Conservation (phyloP, 1,140 invertebrate genomes). For the Agrilus planipennis region DNA sequence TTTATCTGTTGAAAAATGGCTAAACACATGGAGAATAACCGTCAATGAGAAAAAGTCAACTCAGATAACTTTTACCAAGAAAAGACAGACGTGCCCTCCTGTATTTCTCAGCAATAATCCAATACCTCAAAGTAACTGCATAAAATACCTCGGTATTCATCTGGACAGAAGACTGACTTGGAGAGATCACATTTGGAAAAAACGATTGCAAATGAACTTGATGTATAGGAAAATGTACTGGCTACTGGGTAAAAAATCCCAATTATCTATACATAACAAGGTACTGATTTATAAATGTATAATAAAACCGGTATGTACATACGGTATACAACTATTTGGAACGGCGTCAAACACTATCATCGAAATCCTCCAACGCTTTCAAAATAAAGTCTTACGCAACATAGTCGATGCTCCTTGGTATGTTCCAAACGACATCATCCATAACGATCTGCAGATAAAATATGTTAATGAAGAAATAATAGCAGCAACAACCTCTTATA, state of each 20-base stretch:
- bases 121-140: neutral
- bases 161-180: neutral
- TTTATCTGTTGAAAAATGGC: no score
- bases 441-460: conserved; percentile 13
- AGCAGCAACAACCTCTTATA: no score
- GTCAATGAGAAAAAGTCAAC: conserved; percentile 1
- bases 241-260: conserved; percentile 18
- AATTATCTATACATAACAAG: conserved; percentile 21
- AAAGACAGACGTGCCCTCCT: neutral
- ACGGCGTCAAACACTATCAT: conserved; percentile 9
- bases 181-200: neutral
- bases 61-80: neutral
- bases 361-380: conserved; percentile 13
- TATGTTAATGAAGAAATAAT: no score
- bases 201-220: neutral
- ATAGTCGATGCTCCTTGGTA: conserved; percentile 16
- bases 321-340: conserved; percentile 15
- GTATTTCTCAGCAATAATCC: neutral
- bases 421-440: conserved; percentile 9
- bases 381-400: conserved; percentile 15
- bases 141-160: conserved; percentile 1
- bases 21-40: neutral
- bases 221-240: conserved; percentile 11
- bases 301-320: conserved; percentile 25
- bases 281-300: conserved; percentile 22